These are phyloP conservation scores for Varecia variegata DNA, from an alignment of 2,797 vertebrate genomes.

Conservation along the genomic window DNA sequence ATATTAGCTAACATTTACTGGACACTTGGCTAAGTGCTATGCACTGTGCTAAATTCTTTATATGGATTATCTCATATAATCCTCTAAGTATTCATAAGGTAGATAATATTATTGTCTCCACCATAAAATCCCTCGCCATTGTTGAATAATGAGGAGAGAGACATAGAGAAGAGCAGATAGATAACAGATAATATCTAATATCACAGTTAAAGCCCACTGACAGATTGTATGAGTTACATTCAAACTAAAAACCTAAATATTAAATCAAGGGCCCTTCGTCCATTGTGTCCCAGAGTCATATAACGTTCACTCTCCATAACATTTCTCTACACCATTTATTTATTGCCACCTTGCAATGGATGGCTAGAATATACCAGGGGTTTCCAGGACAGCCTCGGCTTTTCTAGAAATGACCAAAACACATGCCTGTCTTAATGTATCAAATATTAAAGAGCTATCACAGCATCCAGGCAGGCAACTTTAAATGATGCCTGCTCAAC, in stretches of 20 bases:
- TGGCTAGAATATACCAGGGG: neutral
- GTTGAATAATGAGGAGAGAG: neutral
- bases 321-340: neutral
- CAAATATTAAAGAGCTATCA: neutral
- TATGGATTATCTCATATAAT: neutral
- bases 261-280: neutral
- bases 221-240: neutral
- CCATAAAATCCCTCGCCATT: neutral
- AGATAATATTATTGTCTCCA: neutral
- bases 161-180: neutral
- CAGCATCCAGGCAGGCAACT: neutral
- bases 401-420: conserved; percentile 2
- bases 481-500: neutral
- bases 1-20: neutral
- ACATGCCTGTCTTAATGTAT: neutral
- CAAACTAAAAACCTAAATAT: conserved; percentile 28
- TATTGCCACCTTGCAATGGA: neutral
- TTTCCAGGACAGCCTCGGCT: neutral
- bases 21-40: neutral
- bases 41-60: neutral
- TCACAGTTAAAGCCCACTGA: neutral
- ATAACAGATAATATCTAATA: neutral
- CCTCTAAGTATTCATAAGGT: neutral
- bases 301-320: neutral
- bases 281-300: neutral